Conservation (phyloP, 2,888 invertebrate genomes). For the Rhopalosiphum nymphaeae region DNA sequence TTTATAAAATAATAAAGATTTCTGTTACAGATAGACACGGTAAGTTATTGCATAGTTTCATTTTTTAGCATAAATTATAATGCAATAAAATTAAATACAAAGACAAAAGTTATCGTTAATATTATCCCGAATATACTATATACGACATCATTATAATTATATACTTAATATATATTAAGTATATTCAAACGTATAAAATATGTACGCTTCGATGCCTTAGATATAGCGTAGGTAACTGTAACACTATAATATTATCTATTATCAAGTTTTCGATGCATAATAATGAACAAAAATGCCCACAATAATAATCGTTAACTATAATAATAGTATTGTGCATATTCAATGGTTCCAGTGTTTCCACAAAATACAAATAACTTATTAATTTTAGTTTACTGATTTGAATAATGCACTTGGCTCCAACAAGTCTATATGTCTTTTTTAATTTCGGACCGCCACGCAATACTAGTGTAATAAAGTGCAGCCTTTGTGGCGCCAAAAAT, state of each 20-base stretch:
- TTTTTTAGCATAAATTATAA: not conserved
- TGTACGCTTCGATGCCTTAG: not conserved
- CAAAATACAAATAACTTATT: not conserved
- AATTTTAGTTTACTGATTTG: constrained; percentile 1
- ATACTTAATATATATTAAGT: not conserved
- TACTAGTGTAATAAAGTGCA: constrained; percentile 60
- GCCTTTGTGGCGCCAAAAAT: constrained; percentile 64
- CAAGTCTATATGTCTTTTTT: constrained; percentile 56
- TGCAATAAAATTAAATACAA: not conserved
- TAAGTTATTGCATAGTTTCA: not conserved
- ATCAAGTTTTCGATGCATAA: not conserved
- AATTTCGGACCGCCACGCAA: constrained; percentile 55
- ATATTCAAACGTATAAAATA: not conserved
- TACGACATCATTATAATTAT: not conserved
- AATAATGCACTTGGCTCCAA: constrained; percentile 59
- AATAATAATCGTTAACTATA: not conserved
- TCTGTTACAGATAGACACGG: not conserved
- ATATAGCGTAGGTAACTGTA: not conserved
- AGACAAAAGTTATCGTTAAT: not conserved
- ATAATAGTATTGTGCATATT: not conserved
- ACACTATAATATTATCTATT: not conserved
- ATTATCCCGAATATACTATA: not conserved
- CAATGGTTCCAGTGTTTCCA: not conserved
- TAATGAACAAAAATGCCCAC: not conserved
- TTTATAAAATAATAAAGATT: not conserved